These are phyloP conservation scores for rat (Rattus norvegicus) DNA, from an alignment of 2,113 vertebrate species.

Conservation along the genomic window GRCr8 NC_086019.1:58064501-58065000, in stretches of 20 bases:
- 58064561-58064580: neutral
- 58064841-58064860: rapidly evolving
- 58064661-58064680: neutral
- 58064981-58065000: neutral
- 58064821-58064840: neutral
- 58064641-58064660: neutral
- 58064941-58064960: neutral
- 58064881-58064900: neutral
- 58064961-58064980: neutral
- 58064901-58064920: neutral
- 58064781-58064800: neutral
- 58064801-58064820: neutral
- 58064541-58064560: neutral
- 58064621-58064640: neutral
- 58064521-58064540: neutral
- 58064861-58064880: neutral
- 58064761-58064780: neutral
- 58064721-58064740: neutral
- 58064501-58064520: neutral
- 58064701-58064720: too few species aligned
- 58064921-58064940: too few species aligned
- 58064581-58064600: neutral
- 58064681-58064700: neutral
- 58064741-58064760: neutral
- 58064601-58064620: neutral